These are phyloP conservation scores for Chionoecetes opilio DNA, from an alignment of 1,140 invertebrate species.

Conservation along the genomic window DNA sequence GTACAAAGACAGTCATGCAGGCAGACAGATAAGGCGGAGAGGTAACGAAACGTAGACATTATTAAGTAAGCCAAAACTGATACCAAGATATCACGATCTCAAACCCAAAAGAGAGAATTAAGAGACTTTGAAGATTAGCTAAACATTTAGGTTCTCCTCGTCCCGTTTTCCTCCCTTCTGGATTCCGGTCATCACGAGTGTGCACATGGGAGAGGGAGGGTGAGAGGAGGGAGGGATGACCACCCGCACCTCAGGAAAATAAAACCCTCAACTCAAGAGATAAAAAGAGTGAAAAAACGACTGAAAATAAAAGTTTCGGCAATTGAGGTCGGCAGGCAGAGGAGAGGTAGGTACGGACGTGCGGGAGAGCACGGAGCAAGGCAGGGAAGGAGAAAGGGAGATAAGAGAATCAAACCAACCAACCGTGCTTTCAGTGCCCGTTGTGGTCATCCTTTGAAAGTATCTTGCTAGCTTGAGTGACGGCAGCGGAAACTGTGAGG, in stretches of 20 bases:
- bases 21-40: too few species aligned
- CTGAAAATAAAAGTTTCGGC: neutral
- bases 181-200: too few species aligned
- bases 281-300: neutral
- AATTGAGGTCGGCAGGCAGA: conserved; percentile 15
- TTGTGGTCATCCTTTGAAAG: neutral
- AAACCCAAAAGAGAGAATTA: too few species aligned
- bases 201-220: too few species aligned
- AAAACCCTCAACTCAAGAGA: too few species aligned
- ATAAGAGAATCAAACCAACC: conserved; percentile 9
- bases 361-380: neutral
- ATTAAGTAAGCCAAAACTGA: too few species aligned
- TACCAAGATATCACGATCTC: too few species aligned
- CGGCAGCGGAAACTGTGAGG: neutral
- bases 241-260: too few species aligned
- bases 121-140: too few species aligned
- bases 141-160: too few species aligned
- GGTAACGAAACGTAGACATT: too few species aligned
- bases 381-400: conserved; percentile 12
- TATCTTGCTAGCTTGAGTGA: neutral
- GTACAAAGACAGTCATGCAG: neutral
- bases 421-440: neutral
- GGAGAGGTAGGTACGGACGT: neutral
- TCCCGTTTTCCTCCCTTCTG: too few species aligned
- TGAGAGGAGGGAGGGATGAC: neutral